Evolutionary conservation across 2,888 invertebrate genomes (phyloP).

Genomic region (Drosophila nr. perissopoda): DNA sequence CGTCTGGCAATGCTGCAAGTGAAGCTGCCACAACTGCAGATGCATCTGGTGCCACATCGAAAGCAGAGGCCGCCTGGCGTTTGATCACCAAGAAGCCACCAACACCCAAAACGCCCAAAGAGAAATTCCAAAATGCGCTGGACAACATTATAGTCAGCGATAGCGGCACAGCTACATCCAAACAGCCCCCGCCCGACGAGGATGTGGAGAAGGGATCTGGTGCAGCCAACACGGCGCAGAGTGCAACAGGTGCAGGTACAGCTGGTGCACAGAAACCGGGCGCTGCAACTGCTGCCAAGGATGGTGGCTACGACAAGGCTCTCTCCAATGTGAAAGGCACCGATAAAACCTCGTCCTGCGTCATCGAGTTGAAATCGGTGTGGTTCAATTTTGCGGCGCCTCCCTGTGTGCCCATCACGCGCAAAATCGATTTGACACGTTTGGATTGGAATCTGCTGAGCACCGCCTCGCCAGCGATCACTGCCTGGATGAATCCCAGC

Average conservation of each 20-base stretch:
- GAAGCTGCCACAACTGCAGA: slow-evolving; percentile 41
- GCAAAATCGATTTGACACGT: slow-evolving; percentile 97
- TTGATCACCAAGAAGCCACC: slow-evolving; percentile 86
- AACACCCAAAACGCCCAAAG: slow-evolving; percentile 87
- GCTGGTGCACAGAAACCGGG: slow-evolving; percentile 43
- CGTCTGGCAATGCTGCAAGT: slow-evolving; percentile 55
- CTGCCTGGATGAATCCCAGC: slow-evolving; percentile 98
- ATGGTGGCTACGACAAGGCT: slow-evolving; percentile 79
- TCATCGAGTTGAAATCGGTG: slow-evolving; percentile 94
- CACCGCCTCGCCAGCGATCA: slow-evolving; percentile 98
- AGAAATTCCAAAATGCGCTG: slow-evolving; percentile 85
- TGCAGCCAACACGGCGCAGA: slow-evolving; percentile 16
- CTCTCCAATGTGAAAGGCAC: slow-evolving; percentile 88
- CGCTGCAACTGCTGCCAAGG: slow-evolving; percentile 55
- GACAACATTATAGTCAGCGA: slow-evolving; percentile 80
- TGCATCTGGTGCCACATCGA: slow-evolving; percentile 78
- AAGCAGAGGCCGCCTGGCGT: slow-evolving; percentile 84
- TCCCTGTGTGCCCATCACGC: slow-evolving; percentile 95
- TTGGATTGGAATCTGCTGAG: slow-evolving; percentile 98
- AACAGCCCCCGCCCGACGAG: slow-evolving; percentile 77
- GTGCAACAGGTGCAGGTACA: neutral
- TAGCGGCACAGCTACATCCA: slow-evolving; percentile 50
- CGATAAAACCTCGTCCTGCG: slow-evolving; percentile 92
- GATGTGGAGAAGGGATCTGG: slow-evolving; percentile 84
- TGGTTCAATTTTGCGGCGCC: slow-evolving; percentile 99